A percentile compares a stretch with the other conserved stretches of the same genome.
These are phyloP conservation scores for Phortica variegata DNA, from an alignment of 1,140 invertebrate species.

Conservation along the genomic window DNA sequence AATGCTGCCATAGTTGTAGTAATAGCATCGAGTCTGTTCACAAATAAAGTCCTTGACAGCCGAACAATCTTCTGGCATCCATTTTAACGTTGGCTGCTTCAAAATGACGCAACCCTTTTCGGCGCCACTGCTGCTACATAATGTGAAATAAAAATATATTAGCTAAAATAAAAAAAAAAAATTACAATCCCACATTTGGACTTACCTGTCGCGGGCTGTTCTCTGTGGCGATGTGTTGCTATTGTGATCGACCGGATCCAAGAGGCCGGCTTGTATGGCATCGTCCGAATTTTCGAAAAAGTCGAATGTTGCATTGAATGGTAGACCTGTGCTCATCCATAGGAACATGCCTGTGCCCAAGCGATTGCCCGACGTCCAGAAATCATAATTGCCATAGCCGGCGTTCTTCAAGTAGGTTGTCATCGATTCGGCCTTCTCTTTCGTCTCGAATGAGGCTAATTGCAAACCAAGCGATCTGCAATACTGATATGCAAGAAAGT, in stretches of 20 bases:
- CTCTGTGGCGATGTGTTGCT: constrained; percentile 73
- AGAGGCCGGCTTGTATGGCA: constrained; percentile 60
- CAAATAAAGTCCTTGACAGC: constrained; percentile 83
- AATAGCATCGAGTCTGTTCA: constrained; percentile 85
- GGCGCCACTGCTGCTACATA: constrained; percentile 63
- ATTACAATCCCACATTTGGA: too few species aligned
- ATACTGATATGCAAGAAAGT: constrained; percentile 84
- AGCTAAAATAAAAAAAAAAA: neutral
- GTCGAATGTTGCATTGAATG: constrained; percentile 84
- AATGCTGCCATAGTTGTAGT: constrained; percentile 87
- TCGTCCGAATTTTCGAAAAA: constrained; percentile 68
- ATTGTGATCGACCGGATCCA: constrained; percentile 61
- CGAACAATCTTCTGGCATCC: constrained; percentile 80
- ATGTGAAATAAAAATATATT: constrained; percentile 13
- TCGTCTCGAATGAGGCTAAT: constrained; percentile 79
- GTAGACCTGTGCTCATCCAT: constrained; percentile 85
- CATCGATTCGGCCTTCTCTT: constrained; percentile 82
- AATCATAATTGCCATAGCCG: constrained; percentile 78
- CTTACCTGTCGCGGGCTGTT: constrained; percentile 74
- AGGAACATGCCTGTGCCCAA: constrained; percentile 82
- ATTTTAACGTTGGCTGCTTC: constrained; percentile 72
- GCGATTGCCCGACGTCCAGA: constrained; percentile 87
- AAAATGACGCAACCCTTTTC: constrained; percentile 74
- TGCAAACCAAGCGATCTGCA: constrained; percentile 83
- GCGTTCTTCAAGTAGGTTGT: constrained; percentile 79